A percentile compares a stretch with the other conserved stretches of the same genome.
phyloP scores from a whole-genome alignment of 35 echinoderm and acorn worm genomes.

The Hemicentrotus pulcherrimus region DNA sequence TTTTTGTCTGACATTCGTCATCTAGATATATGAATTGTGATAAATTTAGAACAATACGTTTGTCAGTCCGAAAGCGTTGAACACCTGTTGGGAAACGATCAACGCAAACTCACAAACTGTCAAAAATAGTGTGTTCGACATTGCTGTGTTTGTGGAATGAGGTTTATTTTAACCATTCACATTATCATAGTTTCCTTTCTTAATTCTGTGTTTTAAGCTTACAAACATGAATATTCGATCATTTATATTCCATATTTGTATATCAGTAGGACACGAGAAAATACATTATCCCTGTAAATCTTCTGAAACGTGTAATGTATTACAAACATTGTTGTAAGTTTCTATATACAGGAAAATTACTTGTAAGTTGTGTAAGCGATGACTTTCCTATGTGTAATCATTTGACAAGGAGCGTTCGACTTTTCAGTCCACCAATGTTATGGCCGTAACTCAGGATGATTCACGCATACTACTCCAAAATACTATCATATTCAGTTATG shows the following conservation, averaged over 20 bases:
- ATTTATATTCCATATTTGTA: no score
- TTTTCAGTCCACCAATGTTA: background rate
- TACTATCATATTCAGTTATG: slow-evolving; percentile 13
- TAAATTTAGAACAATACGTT: background rate
- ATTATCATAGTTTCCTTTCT: background rate
- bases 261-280: no score
- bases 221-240: no score
- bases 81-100: background rate
- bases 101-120: background rate
- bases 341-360: no score
- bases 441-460: background rate
- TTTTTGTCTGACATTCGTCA: background rate
- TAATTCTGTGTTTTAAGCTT: no score
- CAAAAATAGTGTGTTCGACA: background rate
- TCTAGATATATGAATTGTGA: background rate
- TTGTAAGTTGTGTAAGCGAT: no score
- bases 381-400: no score
- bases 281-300: no score
- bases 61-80: background rate
- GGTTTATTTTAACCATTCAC: background rate
- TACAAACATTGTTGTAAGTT: no score
- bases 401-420: no score
- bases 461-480: background rate
- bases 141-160: background rate
- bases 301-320: no score